These are phyloP conservation scores for Molossus molossus DNA, from an alignment of 2,797 vertebrate genomes.

Conservation along the genomic window DNA sequence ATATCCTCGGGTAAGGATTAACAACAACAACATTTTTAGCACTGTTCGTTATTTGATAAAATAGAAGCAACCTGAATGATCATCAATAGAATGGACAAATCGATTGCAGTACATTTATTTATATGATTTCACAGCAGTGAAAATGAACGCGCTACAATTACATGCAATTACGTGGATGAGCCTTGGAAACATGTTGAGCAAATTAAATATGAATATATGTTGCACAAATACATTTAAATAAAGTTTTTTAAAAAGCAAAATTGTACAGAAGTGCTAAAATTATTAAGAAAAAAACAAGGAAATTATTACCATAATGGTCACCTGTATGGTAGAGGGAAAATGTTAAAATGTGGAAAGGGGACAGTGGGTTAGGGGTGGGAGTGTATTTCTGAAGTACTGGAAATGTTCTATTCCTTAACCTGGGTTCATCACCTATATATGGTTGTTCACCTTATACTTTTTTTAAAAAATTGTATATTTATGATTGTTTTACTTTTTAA, in stretches of 20 bases:
- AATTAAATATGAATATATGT: not conserved
- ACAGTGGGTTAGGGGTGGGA: not conserved
- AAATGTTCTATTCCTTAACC: constrained; percentile 3
- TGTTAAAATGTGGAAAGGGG: not conserved
- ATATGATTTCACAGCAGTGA: constrained; percentile 9
- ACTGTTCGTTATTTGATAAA: not conserved
- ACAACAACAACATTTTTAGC: not conserved
- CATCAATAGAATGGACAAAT: not conserved
- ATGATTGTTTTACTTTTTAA: not conserved
- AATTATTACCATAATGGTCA: not conserved
- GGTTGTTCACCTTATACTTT: not conserved
- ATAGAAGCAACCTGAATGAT: not conserved
- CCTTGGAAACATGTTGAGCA: constrained; percentile 9
- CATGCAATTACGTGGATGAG: not conserved
- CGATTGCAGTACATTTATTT: not conserved
- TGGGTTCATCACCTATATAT: not conserved
- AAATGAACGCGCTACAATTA: constrained; percentile 15
- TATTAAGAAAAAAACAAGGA: constrained; percentile 26
- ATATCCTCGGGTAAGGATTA: too few relatives aligned
- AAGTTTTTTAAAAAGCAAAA: constrained; percentile 46
- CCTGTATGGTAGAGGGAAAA: not conserved
- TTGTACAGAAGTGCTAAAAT: not conserved
- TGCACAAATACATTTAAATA: not conserved
- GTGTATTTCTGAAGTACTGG: not conserved
- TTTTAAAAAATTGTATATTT: not conserved